Evolutionary conservation across 92 coral and sea anemone species (phyloP), one percentile per base, ranked within the genome.

Genomic region (Virgularia gustaviana): DNA sequence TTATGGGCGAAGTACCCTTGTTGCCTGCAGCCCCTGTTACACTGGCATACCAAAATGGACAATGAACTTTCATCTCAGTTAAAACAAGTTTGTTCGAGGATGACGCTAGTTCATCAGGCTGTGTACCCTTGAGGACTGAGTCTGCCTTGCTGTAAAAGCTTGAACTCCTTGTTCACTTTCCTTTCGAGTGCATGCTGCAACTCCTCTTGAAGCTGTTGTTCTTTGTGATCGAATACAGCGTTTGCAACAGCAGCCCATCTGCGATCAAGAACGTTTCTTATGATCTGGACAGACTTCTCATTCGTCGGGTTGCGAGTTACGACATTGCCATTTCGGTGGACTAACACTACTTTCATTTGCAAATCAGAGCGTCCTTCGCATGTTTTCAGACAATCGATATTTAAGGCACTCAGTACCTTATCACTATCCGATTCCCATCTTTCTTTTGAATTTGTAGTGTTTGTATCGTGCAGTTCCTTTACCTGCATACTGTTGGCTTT

Each of bases 211-310:
- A 54, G 2, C 2, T 2, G 5, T 13, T n/a, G 13, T 8, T 54
- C 13, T 54, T 30, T 11, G 30, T 54, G 60, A n/a, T 54, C 35
- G 63, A 72, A 53, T 33, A 72, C 78, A 20, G 78, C 79, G n/a
- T 58, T 75, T 4, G 72, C 79, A 11, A 75, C 79, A 16, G 79
- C 79, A 23, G 72, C 61, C 79, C 79, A 75, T 9, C 30, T 36
- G 1, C 59, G 18, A 44, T 36, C 43, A 30, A 60, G 39, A 16
- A 75, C 13, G 44, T 75, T 75, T 42, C 73, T 13, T 8, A 75
- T 60, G 10, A 75, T 60, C 22, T 75, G 72, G 13, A 75, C 79
- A 15, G 72, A 39, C 53, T 75, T 75, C 24, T 44, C 73, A 34
- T 60, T 60, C 13, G 72, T 75, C 18, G 79, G 79, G 70, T 75